phyloP scores from a whole-genome alignment of 2,113 vertebrate genomes.

The Orycteropus afer region DNA sequence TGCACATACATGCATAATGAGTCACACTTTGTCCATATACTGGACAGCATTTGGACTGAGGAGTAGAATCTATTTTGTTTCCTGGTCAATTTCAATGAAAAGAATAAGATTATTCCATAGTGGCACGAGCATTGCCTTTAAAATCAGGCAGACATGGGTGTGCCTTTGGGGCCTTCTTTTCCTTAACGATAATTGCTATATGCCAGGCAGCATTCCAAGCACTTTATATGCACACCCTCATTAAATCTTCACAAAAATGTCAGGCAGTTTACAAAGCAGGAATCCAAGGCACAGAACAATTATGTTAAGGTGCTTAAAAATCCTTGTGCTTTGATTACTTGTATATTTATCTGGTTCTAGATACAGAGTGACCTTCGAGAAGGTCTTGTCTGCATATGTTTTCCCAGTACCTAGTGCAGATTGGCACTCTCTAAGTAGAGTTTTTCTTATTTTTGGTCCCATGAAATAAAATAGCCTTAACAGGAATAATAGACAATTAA shows the following conservation, averaged over 20 bases:
- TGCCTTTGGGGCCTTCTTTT: background rate
- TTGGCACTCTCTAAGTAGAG: too few relatives aligned
- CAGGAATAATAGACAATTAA: background rate
- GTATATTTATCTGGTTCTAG: background rate
- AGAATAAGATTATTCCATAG: background rate
- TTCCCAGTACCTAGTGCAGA: background rate
- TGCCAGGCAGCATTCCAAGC: background rate
- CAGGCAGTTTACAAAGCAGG: background rate
- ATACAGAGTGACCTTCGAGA: background rate
- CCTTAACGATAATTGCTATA: background rate
- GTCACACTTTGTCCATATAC: conserved; percentile 17
- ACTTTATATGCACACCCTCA: background rate
- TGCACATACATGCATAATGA: background rate
- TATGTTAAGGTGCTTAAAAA: background rate
- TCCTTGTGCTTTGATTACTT: background rate
- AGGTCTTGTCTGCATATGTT: background rate
- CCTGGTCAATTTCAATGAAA: background rate
- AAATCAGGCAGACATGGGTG: background rate
- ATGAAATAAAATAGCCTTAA: background rate
- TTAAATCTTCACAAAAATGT: background rate
- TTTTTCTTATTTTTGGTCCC: background rate
- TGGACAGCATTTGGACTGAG: background rate
- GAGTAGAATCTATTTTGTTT: background rate
- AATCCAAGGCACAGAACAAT: background rate
- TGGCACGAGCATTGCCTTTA: background rate